Conservation (phyloP, 1,140 invertebrate species). For the Monomorium pharaonis region DNA sequence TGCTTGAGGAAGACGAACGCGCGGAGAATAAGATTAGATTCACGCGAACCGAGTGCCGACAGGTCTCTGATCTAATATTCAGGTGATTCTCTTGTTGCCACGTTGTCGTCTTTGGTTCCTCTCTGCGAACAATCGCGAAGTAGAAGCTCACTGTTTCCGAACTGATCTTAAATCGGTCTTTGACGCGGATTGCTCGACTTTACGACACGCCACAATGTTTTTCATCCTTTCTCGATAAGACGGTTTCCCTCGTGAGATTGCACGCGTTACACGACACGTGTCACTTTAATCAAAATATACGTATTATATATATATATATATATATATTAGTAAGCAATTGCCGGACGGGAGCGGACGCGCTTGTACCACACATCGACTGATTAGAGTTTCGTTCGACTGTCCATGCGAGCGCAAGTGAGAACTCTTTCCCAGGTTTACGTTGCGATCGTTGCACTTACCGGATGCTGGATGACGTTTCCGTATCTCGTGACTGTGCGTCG, state of each 20-base stretch:
- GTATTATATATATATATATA: no score
- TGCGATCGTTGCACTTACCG: conserved; percentile 28
- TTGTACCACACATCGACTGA: conserved; percentile 71
- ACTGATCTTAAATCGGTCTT: conserved; percentile 63
- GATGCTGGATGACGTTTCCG: conserved; percentile 29
- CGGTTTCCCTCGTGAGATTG: conserved; percentile 74
- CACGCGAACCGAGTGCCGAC: neutral
- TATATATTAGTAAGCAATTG: conserved; percentile 65
- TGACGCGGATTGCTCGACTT: conserved; percentile 66
- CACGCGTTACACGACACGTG: conserved; percentile 64
- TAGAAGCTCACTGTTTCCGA: conserved; percentile 56
- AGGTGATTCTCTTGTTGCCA: neutral
- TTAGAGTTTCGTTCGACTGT: conserved; percentile 68
- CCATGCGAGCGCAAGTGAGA: conserved; percentile 53
- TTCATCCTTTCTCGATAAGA: conserved; percentile 68
- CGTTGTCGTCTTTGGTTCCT: neutral
- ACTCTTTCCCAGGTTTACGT: conserved; percentile 53
- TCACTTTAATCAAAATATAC: conserved; percentile 73
- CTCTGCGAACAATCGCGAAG: neutral
- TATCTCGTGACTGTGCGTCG: conserved; percentile 44
- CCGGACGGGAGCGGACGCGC: conserved; percentile 43
- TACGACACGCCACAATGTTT: conserved; percentile 62
- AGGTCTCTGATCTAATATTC: neutral
- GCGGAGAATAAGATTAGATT: neutral
- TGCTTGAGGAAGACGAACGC: neutral